Base-by-base conservation (phyloP, 1,140 invertebrate genomes). In the Caenorhabditis briggsae region DNA sequence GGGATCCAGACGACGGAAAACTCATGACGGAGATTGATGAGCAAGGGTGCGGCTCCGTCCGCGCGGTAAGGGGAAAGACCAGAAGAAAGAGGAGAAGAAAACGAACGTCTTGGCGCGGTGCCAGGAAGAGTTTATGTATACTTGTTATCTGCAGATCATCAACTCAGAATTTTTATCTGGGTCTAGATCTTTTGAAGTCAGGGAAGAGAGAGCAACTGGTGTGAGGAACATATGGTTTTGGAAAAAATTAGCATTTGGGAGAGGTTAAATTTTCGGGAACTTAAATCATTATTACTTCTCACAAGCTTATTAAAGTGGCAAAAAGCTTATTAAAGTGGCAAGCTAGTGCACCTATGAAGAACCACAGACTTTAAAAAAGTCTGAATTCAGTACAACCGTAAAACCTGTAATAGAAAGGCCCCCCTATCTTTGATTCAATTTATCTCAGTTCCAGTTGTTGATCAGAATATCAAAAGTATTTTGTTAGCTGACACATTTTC, bases 11-110 rank as follows among this genome's bases (percentile, higher is more conserved):
- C 64, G n/a, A 14, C 61, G 9, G 12, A 46, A 70, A 70, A 70
- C 64, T 78, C 70, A 78, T 78, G 70, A 78, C 70, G 70, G 70
- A 78, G 70, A 78, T 78, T 78, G 70, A 78, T 78, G 70, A 61
- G 59, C 20, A 25, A 14, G 8, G n/a, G 8, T 9, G 11, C 11
- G 59, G 23, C 59, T 61, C 59, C 59, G 59, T 61, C 59, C 59
- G 59, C 59, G 59, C 59, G 59, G 59, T 61, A 61, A 20, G 59
- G 11, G 58, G 20, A 61, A 23, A 61, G n/a, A n/a, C 5, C 12
- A 41, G n/a, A 74, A 18, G 12, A 74, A 43, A 74, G 65, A 43
- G 9, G n/a, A 48, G 43, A 20, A 23, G 65, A 74, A 14, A n/a
- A n/a, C 16, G n/a, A 46, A 23, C 70, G 5, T 48, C 64, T 41